These are phyloP conservation scores for Gallinago undulata DNA, from an alignment of 2,113 vertebrate species.

Conservation along the genomic window DNA sequence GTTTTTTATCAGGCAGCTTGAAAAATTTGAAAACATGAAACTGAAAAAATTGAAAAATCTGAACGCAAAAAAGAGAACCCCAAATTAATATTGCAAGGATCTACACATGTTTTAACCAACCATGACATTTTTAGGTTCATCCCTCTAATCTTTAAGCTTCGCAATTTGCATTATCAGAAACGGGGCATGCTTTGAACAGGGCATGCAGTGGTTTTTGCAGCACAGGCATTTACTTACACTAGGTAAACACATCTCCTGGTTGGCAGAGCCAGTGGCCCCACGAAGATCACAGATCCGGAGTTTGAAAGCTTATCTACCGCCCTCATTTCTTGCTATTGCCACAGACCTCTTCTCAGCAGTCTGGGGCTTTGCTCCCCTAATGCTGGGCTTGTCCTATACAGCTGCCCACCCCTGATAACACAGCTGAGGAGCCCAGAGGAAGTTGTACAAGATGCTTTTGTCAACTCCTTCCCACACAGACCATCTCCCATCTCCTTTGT, in stretches of 20 bases:
- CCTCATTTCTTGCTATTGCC: constrained; percentile 1
- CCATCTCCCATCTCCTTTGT: constrained; percentile 47
- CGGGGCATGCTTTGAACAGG: neutral
- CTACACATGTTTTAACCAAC: neutral
- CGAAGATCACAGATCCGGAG: neutral
- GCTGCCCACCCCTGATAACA: constrained; percentile 61
- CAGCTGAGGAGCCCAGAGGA: constrained; percentile 62
- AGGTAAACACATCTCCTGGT: neutral
- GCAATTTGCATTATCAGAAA: neutral
- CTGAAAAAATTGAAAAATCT: neutral
- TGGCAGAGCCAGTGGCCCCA: neutral
- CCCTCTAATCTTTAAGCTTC: neutral
- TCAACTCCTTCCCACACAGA: constrained; percentile 51
- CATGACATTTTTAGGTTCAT: neutral
- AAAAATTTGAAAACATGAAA: neutral
- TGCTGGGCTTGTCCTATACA: neutral
- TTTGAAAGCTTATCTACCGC: constrained; percentile 23
- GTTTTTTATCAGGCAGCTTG: neutral
- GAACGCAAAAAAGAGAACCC: neutral
- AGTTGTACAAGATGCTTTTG: constrained; percentile 73
- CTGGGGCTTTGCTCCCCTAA: constrained; percentile 24
- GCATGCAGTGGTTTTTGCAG: neutral
- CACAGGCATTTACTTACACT: neutral
- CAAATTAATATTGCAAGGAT: neutral
- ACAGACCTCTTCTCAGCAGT: constrained; percentile 24